A percentile compares a stretch with the other conserved stretches of the same genome.
Conservation (phyloP, 23 tunicate species). For the Botrylloides violaceus region DNA sequence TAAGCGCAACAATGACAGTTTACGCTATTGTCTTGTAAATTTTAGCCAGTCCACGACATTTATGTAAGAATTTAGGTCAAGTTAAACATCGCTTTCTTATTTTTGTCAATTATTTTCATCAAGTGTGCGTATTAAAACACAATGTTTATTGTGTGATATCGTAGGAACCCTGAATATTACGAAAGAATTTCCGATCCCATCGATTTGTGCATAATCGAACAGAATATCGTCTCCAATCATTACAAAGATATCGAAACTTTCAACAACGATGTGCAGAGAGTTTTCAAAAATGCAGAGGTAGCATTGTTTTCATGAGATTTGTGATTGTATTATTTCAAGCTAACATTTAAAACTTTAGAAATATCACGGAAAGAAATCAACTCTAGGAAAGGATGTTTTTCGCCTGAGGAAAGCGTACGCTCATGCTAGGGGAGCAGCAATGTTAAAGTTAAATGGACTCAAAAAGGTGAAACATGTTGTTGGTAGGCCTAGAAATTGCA, state of each 20-base stretch:
- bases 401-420: slow-evolving; percentile 58
- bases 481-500: too few species aligned
- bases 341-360: slow-evolving; percentile 40
- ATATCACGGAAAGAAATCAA: slow-evolving; percentile 72
- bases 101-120: too few species aligned
- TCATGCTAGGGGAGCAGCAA: slow-evolving; percentile 36
- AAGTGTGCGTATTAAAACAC: too few species aligned
- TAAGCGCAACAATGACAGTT: too few species aligned
- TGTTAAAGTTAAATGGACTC: slow-evolving; percentile 13
- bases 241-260: slow-evolving; percentile 61
- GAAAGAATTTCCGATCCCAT: slow-evolving; percentile 57
- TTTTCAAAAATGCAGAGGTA: slow-evolving; percentile 80
- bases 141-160: too few species aligned
- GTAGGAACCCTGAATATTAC: slow-evolving; percentile 48
- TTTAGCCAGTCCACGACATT: too few species aligned
- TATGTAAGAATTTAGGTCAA: too few species aligned
- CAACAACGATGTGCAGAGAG: slow-evolving; percentile 50
- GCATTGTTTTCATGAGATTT: too few species aligned
- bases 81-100: too few species aligned
- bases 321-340: too few species aligned
- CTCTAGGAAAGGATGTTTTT: slow-evolving; percentile 61
- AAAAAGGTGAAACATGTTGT: slow-evolving; percentile 29
- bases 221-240: slow-evolving; percentile 50
- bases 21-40: too few species aligned
- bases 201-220: slow-evolving; percentile 59